phyloP scores from a whole-genome alignment of 2,888 invertebrate genomes.

The Acronicta leporina region DNA sequence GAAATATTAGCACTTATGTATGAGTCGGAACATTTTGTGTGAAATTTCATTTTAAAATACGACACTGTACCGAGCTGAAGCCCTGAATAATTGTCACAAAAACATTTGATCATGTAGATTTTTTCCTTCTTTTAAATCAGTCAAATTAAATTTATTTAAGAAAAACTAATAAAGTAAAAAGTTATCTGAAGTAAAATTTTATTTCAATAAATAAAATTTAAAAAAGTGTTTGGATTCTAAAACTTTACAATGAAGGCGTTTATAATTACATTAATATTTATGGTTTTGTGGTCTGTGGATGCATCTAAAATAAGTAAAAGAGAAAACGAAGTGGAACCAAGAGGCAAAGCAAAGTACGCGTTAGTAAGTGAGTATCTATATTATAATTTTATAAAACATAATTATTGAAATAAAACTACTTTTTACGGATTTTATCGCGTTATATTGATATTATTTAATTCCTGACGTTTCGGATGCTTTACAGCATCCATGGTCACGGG shows the following conservation, averaged over 20 bases:
- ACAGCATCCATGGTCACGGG: no score
- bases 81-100: slow-evolving; percentile 4
- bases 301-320: slow-evolving; percentile 36
- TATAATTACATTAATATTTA: slow-evolving; percentile 34
- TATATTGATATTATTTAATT: no score
- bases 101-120: background rate
- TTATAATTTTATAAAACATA: background rate
- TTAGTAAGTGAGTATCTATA: slow-evolving; percentile 75
- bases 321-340: slow-evolving; percentile 64
- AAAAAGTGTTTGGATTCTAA: background rate
- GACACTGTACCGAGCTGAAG: slow-evolving; percentile 43
- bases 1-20: slow-evolving; percentile 58
- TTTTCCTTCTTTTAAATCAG: no score
- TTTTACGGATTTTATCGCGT: no score
- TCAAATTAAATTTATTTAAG: no score
- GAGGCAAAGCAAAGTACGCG: slow-evolving; percentile 81
- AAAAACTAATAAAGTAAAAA: no score
- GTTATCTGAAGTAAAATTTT: no score
- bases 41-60: slow-evolving; percentile 49
- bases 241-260: slow-evolving; percentile 42
- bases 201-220: no score
- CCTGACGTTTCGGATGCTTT: no score
- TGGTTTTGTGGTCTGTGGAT: slow-evolving; percentile 46
- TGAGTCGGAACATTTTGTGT: slow-evolving; percentile 4
- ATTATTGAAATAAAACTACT: no score